A percentile compares a stretch with the other conserved stretches of the same genome.
phyloP scores from a whole-genome alignment of 2,113 vertebrate species.

The Pantherophis guttatus region DNA sequence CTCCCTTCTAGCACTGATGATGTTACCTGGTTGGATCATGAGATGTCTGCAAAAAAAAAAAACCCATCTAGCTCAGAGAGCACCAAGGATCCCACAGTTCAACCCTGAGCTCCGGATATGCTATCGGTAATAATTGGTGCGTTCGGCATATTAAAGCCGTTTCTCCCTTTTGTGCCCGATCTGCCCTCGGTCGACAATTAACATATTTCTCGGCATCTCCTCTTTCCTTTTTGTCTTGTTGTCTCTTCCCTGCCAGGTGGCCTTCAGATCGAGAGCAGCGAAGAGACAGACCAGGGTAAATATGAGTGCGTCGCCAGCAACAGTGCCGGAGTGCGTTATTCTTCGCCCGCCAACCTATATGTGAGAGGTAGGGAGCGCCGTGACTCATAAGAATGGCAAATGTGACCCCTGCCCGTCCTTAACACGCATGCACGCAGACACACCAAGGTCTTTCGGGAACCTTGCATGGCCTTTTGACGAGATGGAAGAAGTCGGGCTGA shows the following conservation, averaged over 20 bases:
- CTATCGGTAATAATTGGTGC: not conserved
- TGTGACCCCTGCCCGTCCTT: not conserved
- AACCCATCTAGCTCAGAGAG: not conserved
- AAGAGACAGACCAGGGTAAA: slow-evolving; percentile 98
- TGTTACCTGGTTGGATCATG: not conserved
- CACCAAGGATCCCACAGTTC: not conserved
- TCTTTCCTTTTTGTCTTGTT: not conserved
- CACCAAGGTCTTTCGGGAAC: slow-evolving; percentile 30
- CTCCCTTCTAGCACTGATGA: not conserved
- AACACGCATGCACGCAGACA: fast-evolving
- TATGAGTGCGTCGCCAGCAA: slow-evolving; percentile 98
- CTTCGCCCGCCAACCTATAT: slow-evolving; percentile 97
- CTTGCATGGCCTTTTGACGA: not conserved
- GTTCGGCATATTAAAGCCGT: not conserved
- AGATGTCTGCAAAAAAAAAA: not conserved
- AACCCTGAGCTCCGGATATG: not conserved
- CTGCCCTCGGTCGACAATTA: not conserved
- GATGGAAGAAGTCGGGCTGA: not conserved
- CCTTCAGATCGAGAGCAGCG: slow-evolving; percentile 98
- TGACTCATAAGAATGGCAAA: slow-evolving; percentile 55
- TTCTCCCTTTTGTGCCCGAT: not conserved
- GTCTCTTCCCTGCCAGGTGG: slow-evolving; percentile 76
- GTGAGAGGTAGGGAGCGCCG: slow-evolving; percentile 97
- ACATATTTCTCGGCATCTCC: slow-evolving; percentile 47
- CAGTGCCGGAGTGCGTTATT: slow-evolving; percentile 95